Evolutionary conservation across 2,113 vertebrate species (phyloP).

Genomic region (Morone saxatilis): DNA sequence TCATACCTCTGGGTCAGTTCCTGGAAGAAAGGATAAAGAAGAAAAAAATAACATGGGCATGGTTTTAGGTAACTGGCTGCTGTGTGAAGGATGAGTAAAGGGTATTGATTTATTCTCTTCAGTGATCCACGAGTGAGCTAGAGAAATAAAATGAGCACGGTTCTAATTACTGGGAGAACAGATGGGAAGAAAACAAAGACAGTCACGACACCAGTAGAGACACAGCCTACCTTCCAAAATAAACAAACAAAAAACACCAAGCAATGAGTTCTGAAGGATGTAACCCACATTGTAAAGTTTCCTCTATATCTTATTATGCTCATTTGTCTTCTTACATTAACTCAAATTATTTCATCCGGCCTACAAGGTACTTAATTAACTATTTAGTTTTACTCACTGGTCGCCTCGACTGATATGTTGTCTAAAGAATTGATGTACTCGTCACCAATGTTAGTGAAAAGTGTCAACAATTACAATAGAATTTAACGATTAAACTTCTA

Average conservation of each 20-base stretch:
- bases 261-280: constrained; percentile 64
- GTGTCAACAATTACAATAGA: not conserved
- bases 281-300: constrained; percentile 61
- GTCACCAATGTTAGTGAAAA: not conserved
- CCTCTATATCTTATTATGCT: constrained; percentile 29
- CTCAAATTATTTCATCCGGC: constrained; percentile 12
- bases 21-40: constrained; percentile 81
- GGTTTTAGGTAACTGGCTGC: constrained; percentile 84
- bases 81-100: constrained; percentile 82
- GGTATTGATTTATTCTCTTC: constrained; percentile 86
- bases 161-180: constrained; percentile 82
- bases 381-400: not conserved
- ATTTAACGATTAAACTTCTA: not conserved
- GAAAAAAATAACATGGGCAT: constrained; percentile 79
- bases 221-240: constrained; percentile 75
- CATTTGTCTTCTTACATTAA: constrained; percentile 15
- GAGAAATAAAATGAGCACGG: constrained; percentile 81
- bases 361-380: constrained; percentile 30
- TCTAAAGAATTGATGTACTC: not conserved
- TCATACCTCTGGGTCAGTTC: constrained; percentile 84
- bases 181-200: constrained; percentile 84
- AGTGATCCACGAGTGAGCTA: constrained; percentile 81
- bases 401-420: not conserved
- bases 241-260: constrained; percentile 79
- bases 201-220: constrained; percentile 77